Base-by-base conservation (phyloP, 2,888 invertebrate species). In the Podabrus alpinus region DNA sequence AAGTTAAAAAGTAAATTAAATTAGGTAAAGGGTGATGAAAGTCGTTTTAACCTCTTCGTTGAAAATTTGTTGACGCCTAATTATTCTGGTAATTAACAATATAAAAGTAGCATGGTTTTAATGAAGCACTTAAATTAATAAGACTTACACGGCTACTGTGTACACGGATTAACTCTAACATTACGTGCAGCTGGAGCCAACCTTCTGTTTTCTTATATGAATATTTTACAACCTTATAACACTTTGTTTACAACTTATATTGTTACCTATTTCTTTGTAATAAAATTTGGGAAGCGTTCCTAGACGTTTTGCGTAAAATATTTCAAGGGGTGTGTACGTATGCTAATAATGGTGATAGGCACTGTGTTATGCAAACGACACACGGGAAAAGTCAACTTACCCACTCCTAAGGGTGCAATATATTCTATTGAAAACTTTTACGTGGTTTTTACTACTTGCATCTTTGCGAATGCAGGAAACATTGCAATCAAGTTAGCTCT, bases 401-500 rank as follows among this genome's bases (percentile, higher is more conserved):
- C 66, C 21, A 59, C 64, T 75, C 75, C 75, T 75, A 16, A 15
- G 75, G 75, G 75, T 68, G 69, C 75, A 69, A 66, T 75, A 72
- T 61, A 68, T 25, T 15, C 21, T 21, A 74, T 59, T 68, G 67
- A 61, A 45, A 68, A 17, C 9, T 68, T 75, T 45, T 72, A 72
- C 69, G 74, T 15, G 74, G 74, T 68, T 71, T 74, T 71, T 71
- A 74, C 29, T 25, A 19, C 59, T 64, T 74, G 74, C 74, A 74
- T 29, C 74, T 68, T 25, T 29, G 64, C 15, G 24, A 74, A 68
- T 74, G 74, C 68, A 71, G 74, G 74, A 71, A 74, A 71, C 68
- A 59, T 61, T 71, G 71, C 74, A 74, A 74, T 74, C 74, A 71
- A 74, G 68, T 74, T 74, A 74, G 71, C 68, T 71, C 29, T n/a